Percentiles rank a stretch among this genome's conserved stretches.
Evolutionary conservation across 2,888 invertebrate genomes (phyloP).

Genomic region (Cerastoderma edule): DNA sequence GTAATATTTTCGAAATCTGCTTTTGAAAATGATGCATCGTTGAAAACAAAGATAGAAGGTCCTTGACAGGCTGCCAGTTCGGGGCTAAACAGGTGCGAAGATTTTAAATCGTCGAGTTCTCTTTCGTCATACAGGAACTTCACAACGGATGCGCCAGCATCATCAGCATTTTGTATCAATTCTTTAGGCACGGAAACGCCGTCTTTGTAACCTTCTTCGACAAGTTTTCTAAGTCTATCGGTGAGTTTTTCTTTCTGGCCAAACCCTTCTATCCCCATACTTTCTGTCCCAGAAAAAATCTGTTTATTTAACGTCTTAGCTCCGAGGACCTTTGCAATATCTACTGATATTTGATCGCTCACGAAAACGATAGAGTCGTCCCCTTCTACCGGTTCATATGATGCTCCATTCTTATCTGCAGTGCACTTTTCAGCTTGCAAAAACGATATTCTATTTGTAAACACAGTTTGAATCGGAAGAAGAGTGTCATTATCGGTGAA

Average conservation of each 20-base stretch:
- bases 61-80: constrained; percentile 79
- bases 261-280: constrained; percentile 51
- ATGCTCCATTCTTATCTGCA: constrained; percentile 31
- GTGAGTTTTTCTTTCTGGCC: constrained; percentile 78
- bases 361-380: constrained; percentile 37
- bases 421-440: constrained; percentile 29
- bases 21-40: constrained; percentile 77
- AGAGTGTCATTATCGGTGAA: constrained; percentile 25
- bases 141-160: constrained; percentile 74
- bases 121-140: constrained; percentile 79
- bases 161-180: constrained; percentile 80
- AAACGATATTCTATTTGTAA: neutral
- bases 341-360: constrained; percentile 50
- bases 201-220: constrained; percentile 74
- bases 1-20: constrained; percentile 80
- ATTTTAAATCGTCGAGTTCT: constrained; percentile 65
- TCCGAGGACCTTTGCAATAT: constrained; percentile 66
- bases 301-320: constrained; percentile 70
- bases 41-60: constrained; percentile 80
- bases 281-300: constrained; percentile 65
- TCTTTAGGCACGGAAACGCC: constrained; percentile 79
- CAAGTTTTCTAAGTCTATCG: constrained; percentile 68
- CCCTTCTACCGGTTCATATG: constrained; percentile 12
- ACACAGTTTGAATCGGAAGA: constrained; percentile 22
- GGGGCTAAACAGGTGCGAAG: constrained; percentile 67